Percentiles rank a stretch among this genome's conserved stretches.
These are phyloP conservation scores for Ariopsis seemanni DNA, from an alignment of 2,113 vertebrate genomes.

Conservation along the genomic window DNA sequence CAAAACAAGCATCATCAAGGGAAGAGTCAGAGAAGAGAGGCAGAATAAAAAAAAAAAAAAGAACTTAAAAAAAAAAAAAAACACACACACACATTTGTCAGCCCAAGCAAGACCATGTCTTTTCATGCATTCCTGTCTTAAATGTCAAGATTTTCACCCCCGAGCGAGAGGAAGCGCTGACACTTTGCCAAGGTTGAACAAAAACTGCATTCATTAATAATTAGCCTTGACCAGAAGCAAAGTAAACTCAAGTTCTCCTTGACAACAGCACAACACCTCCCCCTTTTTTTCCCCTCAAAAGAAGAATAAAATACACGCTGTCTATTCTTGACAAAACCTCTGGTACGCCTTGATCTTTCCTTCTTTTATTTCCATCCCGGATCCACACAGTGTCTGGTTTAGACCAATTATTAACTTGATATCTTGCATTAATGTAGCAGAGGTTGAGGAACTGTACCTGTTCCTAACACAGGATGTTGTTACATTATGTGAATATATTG, in stretches of 20 bases:
- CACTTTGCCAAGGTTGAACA: slow-evolving; percentile 77
- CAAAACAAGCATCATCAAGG: slow-evolving; percentile 68
- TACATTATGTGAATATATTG: not conserved
- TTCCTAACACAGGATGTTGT: not conserved
- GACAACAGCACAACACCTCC: slow-evolving; percentile 37
- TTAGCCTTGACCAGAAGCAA: slow-evolving; percentile 64
- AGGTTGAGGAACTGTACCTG: not conserved
- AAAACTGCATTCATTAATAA: slow-evolving; percentile 79
- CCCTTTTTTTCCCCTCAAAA: not conserved
- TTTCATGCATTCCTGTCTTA: slow-evolving; percentile 79
- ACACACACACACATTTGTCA: slow-evolving; percentile 67
- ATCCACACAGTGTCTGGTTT: not conserved
- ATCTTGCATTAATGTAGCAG: not conserved
- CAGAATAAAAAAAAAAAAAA: slow-evolving; percentile 11
- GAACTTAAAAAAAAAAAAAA: not conserved
- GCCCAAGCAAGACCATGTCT: slow-evolving; percentile 77
- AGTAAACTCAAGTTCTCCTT: slow-evolving; percentile 30
- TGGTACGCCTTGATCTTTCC: not conserved
- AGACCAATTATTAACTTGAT: not conserved
- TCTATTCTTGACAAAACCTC: not conserved
- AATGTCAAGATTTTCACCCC: slow-evolving; percentile 77
- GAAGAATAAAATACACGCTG: slow-evolving; percentile 8
- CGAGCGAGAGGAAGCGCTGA: slow-evolving; percentile 69
- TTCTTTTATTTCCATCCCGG: not conserved
- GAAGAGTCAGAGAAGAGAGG: slow-evolving; percentile 25